These are phyloP conservation scores for Huso huso DNA, from an alignment of 2,797 vertebrate species.

Conservation along the genomic window DNA sequence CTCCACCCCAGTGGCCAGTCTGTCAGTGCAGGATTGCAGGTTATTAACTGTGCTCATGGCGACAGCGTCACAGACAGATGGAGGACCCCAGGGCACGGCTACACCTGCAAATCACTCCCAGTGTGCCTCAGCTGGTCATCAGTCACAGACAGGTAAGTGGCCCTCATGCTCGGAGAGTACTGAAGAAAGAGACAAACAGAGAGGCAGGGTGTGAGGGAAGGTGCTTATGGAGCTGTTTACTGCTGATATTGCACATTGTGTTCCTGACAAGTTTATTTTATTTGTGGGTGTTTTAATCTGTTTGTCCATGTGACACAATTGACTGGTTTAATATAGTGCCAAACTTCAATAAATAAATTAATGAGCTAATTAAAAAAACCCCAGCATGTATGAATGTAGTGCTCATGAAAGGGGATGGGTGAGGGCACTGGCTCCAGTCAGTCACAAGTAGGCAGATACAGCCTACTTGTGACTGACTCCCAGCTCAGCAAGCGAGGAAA, in stretches of 20 bases:
- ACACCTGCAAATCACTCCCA: constrained; percentile 71
- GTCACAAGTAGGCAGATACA: too few relatives aligned
- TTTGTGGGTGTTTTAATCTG: too few relatives aligned
- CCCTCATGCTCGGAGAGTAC: constrained; percentile 95
- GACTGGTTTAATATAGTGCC: too few relatives aligned
- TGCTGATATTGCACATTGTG: not conserved
- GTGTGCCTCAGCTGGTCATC: constrained; percentile 74
- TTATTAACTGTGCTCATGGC: too few relatives aligned
- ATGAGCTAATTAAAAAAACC: too few relatives aligned
- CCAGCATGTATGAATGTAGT: too few relatives aligned
- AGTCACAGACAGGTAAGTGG: constrained; percentile 86
- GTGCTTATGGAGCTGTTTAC: not conserved
- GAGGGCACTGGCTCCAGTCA: too few relatives aligned
- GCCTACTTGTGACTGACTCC: too few relatives aligned
- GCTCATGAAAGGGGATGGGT: too few relatives aligned
- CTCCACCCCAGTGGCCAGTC: not conserved
- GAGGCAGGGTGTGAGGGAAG: constrained; percentile 4
- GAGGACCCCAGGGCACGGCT: constrained; percentile 23
- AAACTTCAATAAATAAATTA: too few relatives aligned
- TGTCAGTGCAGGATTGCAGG: not conserved
- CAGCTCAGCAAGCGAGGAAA: too few relatives aligned
- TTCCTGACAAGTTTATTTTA: not conserved
- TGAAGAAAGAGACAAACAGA: constrained; percentile 38
- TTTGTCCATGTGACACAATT: too few relatives aligned
- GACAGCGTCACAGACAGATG: not conserved